These are phyloP conservation scores for Agrotis puta DNA, from an alignment of 2,888 invertebrate genomes.

Conservation along the genomic window DNA sequence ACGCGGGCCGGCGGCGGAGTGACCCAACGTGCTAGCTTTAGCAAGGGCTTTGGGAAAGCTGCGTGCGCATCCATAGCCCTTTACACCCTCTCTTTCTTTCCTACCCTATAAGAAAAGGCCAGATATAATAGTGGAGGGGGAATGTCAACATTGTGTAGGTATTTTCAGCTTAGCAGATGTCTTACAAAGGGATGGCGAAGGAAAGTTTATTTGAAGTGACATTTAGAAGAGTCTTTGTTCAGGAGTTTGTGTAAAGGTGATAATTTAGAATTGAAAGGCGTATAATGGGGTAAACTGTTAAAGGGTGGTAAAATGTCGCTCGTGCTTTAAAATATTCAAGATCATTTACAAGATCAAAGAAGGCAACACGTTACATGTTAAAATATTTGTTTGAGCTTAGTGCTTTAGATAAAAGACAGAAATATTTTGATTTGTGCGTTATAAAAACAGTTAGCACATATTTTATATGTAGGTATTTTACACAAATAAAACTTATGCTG, in stretches of 20 bases:
- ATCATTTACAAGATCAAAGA: not conserved
- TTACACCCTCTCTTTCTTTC: conserved; percentile 55
- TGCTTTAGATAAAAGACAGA: not conserved
- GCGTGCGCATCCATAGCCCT: conserved; percentile 74
- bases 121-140: conserved; percentile 52
- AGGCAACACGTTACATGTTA: not conserved
- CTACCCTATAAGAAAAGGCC: conserved; percentile 51
- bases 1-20: conserved; percentile 84
- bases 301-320: conserved; percentile 11
- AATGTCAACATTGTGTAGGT: conserved; percentile 73
- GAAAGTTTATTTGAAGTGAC: conserved; percentile 68
- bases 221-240: conserved; percentile 60
- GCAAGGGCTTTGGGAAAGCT: conserved; percentile 68
- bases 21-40: conserved; percentile 53
- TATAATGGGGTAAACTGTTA: conserved; percentile 21
- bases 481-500: no score
- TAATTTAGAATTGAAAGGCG: conserved; percentile 30
- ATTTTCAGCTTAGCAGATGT: conserved; percentile 74
- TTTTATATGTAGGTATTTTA: no score
- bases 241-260: conserved; percentile 43
- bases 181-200: conserved; percentile 66
- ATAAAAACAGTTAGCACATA: no score
- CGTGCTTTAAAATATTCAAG: conserved; percentile 16
- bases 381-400: not conserved
- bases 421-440: not conserved